Evolutionary conservation across 2,888 invertebrate species (phyloP).

Genomic region (Leptarthrus brevirostris): DNA sequence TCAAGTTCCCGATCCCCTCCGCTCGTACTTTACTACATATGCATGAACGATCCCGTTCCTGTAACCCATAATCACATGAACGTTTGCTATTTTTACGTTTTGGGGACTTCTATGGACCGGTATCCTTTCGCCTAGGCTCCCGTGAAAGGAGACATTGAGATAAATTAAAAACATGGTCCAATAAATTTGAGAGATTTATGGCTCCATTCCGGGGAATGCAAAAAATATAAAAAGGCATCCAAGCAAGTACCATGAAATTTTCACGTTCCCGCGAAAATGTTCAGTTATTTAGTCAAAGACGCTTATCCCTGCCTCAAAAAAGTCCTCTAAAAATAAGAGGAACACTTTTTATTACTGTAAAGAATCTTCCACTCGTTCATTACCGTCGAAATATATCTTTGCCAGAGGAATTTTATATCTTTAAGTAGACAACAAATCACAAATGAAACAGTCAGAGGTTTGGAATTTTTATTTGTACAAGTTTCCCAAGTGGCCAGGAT

Average conservation of each 20-base stretch:
- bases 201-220: slow-evolving; percentile 53
- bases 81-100: not conserved
- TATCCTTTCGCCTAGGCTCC: slow-evolving; percentile 49
- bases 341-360: slow-evolving; percentile 1
- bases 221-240: slow-evolving; percentile 34
- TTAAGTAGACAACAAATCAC: slow-evolving; percentile 42
- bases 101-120: not conserved
- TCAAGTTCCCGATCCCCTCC: slow-evolving; percentile 8
- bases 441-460: slow-evolving; percentile 18
- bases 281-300: slow-evolving; percentile 36
- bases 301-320: slow-evolving; percentile 1
- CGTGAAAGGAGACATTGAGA: slow-evolving; percentile 55
- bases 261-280: slow-evolving; percentile 26
- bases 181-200: slow-evolving; percentile 58
- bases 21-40: not conserved
- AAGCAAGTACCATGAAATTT: slow-evolving; percentile 28
- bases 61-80: not conserved
- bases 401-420: slow-evolving; percentile 34
- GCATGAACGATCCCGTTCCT: not conserved
- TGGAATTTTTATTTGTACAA: slow-evolving; percentile 5
- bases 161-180: slow-evolving; percentile 59
- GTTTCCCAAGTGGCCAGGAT: not conserved
- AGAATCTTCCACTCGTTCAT: not conserved
- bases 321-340: not conserved
- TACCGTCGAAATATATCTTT: slow-evolving; percentile 33